phyloP scores from a whole-genome alignment of 2,113 vertebrate species.

The Stictonetta naevosa region DNA sequence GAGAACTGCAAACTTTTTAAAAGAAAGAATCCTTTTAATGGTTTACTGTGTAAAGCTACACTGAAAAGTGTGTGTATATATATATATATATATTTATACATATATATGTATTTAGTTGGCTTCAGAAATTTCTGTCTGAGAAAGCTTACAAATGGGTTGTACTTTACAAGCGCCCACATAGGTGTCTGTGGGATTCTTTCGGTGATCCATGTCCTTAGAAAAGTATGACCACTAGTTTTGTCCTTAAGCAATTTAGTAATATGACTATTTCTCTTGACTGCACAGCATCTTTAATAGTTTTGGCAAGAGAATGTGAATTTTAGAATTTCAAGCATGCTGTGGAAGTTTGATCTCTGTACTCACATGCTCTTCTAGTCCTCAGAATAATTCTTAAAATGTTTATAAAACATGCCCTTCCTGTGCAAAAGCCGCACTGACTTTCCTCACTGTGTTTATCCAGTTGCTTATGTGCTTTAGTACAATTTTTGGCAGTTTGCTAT shows the following conservation, averaged over 20 bases:
- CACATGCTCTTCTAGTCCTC: background rate
- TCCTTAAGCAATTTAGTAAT: background rate
- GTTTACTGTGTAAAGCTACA: background rate
- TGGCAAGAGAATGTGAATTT: background rate
- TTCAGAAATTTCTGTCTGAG: background rate
- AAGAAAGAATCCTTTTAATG: background rate
- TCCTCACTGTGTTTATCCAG: background rate
- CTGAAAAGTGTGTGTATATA: background rate
- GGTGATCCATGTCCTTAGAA: background rate
- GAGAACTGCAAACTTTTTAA: background rate
- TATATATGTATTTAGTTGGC: background rate
- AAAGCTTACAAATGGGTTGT: background rate
- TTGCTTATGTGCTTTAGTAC: background rate
- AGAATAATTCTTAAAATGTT: background rate
- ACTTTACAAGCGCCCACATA: background rate
- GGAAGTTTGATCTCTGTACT: background rate
- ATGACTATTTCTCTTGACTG: background rate
- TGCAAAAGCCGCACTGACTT: background rate
- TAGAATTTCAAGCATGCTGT: background rate
- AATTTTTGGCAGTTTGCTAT: background rate
- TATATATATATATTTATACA: no score
- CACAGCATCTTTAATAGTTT: background rate
- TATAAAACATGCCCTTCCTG: background rate
- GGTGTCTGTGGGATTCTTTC: background rate
- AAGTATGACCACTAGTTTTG: background rate